Conservation (phyloP, 2,888 invertebrate genomes). For the Rotaria socialis region DNA sequence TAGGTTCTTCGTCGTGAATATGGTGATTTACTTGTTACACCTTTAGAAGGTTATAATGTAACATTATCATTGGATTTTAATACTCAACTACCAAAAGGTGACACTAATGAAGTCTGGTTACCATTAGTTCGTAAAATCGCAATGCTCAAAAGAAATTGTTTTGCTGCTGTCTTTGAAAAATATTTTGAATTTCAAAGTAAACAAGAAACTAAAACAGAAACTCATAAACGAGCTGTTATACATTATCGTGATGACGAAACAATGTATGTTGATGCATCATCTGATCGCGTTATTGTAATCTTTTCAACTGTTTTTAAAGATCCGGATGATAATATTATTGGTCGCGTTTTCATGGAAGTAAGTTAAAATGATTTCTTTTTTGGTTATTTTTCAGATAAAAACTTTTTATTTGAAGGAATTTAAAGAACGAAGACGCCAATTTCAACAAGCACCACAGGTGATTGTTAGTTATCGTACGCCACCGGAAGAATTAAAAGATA, state of each 20-base stretch:
- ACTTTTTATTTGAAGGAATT: neutral
- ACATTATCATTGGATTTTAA: slow-evolving; percentile 83
- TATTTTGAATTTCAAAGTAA: slow-evolving; percentile 96
- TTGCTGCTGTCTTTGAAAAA: slow-evolving; percentile 97
- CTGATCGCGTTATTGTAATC: slow-evolving; percentile 95
- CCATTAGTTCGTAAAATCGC: slow-evolving; percentile 83
- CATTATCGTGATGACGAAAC: slow-evolving; percentile 98
- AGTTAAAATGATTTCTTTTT: neutral
- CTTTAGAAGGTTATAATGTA: slow-evolving; percentile 73
- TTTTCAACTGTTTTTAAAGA: slow-evolving; percentile 98
- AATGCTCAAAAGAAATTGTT: slow-evolving; percentile 91
- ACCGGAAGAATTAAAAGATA: slow-evolving; percentile 69
- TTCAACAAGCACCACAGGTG: slow-evolving; percentile 62
- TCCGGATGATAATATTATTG: slow-evolving; percentile 94
- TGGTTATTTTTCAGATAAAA: neutral
- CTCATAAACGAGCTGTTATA: slow-evolving; percentile 89
- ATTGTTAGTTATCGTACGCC: slow-evolving; percentile 81
- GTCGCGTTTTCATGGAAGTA: slow-evolving; percentile 92
- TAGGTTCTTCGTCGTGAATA: slow-evolving; percentile 82
- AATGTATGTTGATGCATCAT: slow-evolving; percentile 95
- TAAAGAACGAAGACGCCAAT: slow-evolving; percentile 39
- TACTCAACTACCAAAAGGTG: slow-evolving; percentile 71
- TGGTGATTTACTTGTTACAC: slow-evolving; percentile 73
- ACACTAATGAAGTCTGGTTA: slow-evolving; percentile 61
- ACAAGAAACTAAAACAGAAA: slow-evolving; percentile 67